Conservation (phyloP, 2,888 invertebrate species). For the Drosophila neonasuta region DNA sequence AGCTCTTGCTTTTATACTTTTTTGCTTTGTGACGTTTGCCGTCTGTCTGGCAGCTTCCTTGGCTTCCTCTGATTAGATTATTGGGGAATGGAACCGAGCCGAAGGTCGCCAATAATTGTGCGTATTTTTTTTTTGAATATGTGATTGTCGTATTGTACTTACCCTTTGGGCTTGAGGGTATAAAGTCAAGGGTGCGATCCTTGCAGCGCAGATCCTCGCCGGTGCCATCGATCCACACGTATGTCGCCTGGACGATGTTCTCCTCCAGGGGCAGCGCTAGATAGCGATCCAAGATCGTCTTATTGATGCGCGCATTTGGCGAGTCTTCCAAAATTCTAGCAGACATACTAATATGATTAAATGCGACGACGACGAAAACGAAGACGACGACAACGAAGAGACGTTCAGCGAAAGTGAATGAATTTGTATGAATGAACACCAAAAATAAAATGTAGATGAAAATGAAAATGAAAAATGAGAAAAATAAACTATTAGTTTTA, state of each 20-base stretch:
- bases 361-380: neutral
- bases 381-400: too few species aligned
- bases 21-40: too few species aligned
- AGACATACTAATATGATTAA: slow-evolving; percentile 72
- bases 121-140: too few species aligned
- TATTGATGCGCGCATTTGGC: slow-evolving; percentile 92
- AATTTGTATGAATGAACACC: neutral
- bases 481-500: slow-evolving; percentile 27
- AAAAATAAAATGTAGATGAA: neutral
- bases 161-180: slow-evolving; percentile 90
- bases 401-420: too few species aligned
- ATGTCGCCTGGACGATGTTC: slow-evolving; percentile 91
- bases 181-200: slow-evolving; percentile 92
- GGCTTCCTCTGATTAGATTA: neutral
- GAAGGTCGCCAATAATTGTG: too few species aligned
- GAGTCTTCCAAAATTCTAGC: slow-evolving; percentile 86
- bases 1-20: too few species aligned
- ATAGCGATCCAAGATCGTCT: slow-evolving; percentile 88
- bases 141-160: slow-evolving; percentile 59
- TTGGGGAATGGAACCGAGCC: too few species aligned
- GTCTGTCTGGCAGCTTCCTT: neutral
- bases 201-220: slow-evolving; percentile 94
- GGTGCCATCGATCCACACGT: slow-evolving; percentile 97
- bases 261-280: slow-evolving; percentile 90
- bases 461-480: neutral